Evolutionary conservation across 2,113 vertebrate genomes (phyloP), one percentile per base, ranked within the genome.

Genomic region (Zeus faber): DNA sequence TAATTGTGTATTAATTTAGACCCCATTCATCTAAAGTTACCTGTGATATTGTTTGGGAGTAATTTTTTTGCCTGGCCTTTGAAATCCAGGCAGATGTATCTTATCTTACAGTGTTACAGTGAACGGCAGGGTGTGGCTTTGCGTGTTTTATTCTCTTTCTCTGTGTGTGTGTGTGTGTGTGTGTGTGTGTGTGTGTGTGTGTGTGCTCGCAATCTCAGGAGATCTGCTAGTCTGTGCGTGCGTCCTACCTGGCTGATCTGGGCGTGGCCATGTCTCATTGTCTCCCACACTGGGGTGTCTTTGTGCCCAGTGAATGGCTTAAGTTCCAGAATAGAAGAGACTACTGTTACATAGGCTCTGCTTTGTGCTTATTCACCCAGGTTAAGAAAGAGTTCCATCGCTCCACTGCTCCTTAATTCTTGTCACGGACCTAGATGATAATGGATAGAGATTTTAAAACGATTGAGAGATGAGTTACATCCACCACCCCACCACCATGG

Each of bases 21-120:
- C 8, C 10, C 17, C 21, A 21, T 44, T 44, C 20, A 21, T 21
- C 4, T 21, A 21, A 1, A 10, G 41, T 44, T 25, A 47, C 73
- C 54, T 23, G 27, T 61, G 67, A 74, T 52, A 68, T 74, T 74
- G 74, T 74, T 76, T 50, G 10, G 5, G 20, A 18, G 63, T 72
- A 69, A 76, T 84, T 56, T 73, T 77, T 81, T 74, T 78, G 71
- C 83, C 54, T 65, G 62, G 6, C 43, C 53, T 41, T 29, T 47
- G 11, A n/a, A n/a, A 49, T 63, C 70, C 76, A 72, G 53, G 16
- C 61, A 67, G 79, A 70, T 83, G n/a, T n/a, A 87, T 69, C 77
- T 60, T 73, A 80, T 82, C 82, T 81, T 67, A 71, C 82, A 76
- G 71, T 78, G 86, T 88, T 88, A 77, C 86, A 67, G 47, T 41